Base-by-base conservation (phyloP, 2,888 invertebrate genomes). In the Hofmannophila pseudospretella region DNA sequence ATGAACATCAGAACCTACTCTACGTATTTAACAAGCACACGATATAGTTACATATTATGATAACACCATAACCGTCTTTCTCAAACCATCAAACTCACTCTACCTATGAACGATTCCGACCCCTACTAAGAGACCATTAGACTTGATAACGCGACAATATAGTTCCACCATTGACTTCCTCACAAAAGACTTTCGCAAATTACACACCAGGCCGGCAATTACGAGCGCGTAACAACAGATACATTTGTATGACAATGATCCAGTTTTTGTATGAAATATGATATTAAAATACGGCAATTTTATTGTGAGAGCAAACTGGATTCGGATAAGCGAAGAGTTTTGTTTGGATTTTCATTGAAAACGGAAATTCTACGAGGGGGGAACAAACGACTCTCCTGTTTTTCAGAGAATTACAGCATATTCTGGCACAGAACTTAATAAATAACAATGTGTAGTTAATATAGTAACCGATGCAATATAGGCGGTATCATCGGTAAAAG, bases 181-280 rank as follows among this genome's bases (percentile, higher is more conserved):
- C 42, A 79, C 74, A 78, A 82, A 70, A 63, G 67, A 44, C 54
- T 54, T 61, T 64, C 64, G 68, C 74, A 81, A 85, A 86, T 85
- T 82, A 82, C 72, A 82, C 63, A 67, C 63, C 64, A 64, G 60
- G 61, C 56, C 68, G 48, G 73, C 82, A 84, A 86, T 84, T 86
- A 84, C 74, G 58, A 31, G 47, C 49, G 48, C 54, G 50, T 58
- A 76, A 85, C 82, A 79, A 81, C 84, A 79, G 85, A 85, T 82
- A 85, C 70, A 84, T 85, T 85, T 85, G 85, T 85, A 84, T 86
- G 76, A 86, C 82, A 86, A 85, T 81, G 71, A 67, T 59, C 46
- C 54, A 63, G 58, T 73, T 79, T 71, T 76, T 69, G 55, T 50
- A 41, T 47, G 85, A 70, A 84, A 85, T 65, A 63, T 47, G 80